Base-by-base conservation (phyloP, 2,888 invertebrate species). In the Patella depressa region DNA sequence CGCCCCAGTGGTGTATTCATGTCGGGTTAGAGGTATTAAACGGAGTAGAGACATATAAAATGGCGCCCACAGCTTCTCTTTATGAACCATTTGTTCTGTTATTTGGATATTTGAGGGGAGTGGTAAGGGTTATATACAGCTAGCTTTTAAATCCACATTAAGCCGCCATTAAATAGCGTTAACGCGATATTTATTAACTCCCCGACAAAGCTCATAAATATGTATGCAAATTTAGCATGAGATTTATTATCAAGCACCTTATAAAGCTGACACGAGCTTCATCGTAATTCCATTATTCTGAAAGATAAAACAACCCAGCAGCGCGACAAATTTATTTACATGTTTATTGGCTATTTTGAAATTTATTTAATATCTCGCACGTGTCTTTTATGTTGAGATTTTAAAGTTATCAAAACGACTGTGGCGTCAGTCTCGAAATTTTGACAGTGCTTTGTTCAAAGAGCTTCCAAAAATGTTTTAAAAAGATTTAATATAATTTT, bases 141-240 rank as follows among this genome's bases (percentile, higher is more conserved):
- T 24, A 65, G 4, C 65, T 65, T 24, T 65, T 14, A 65, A 65
- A 65, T 14, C 19, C 65, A 14, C 24, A 65, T 65, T 24, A 65
- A 65, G 12, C 24, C 65, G 11, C 65, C 19, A 65, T 65, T 65
- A 65, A 65, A 65, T 12, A 19, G 19, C 14, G 12, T 24, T 24
- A 65, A 65, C 14, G 65, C 24, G 65, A 65, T 65, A 65, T 65
- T 65, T 65, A 65, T 65, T 14, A 65, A 65, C 65, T 65, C 11
- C 7, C 0, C 19, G 65, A 65, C 65, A 24, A 65, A 65, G 65
- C 65, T 19, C 65, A 65, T 65, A 65, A 65, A 65, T 24, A 11
- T 65, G 65, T 65, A 65, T 65, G 65, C 65, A 65, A 65, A 65
- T 65, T 19, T 65, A 65, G 24, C 65, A 24, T 12, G 24, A 24